These are phyloP conservation scores for Pocillopora verrucosa DNA, from an alignment of 64 coral and sea anemone genomes.

Conservation along the genomic window DNA sequence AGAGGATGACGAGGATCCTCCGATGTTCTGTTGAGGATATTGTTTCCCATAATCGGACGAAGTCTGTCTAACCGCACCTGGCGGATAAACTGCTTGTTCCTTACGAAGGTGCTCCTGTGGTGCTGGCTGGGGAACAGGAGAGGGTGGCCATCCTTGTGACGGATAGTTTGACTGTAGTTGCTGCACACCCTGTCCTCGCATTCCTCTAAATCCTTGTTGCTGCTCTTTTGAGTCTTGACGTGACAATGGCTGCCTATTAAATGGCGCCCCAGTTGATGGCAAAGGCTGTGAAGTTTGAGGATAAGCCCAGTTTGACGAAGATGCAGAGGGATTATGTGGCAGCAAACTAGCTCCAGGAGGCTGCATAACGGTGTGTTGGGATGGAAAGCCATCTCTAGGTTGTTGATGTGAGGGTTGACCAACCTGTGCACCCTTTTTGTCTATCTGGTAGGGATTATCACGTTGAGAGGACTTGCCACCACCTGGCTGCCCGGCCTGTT, in stretches of 20 bases:
- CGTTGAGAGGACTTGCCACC: neutral
- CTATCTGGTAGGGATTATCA: neutral
- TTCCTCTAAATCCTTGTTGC: neutral
- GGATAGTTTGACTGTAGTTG: neutral
- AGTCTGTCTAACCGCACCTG: neutral
- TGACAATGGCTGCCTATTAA: neutral
- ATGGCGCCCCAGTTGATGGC: neutral
- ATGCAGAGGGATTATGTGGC: neutral
- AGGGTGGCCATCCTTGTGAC: neutral
- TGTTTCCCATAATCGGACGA: constrained; percentile 9
- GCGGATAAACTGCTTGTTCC: constrained; percentile 1
- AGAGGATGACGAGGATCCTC: neutral
- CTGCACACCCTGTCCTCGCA: neutral
- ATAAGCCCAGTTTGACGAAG: neutral
- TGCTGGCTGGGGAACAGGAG: neutral
- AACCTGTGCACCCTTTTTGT: constrained; percentile 4
- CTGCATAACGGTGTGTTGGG: neutral
- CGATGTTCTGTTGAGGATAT: neutral
- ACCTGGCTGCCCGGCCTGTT: neutral
- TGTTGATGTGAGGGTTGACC: neutral
- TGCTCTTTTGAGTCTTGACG: constrained; percentile 7
- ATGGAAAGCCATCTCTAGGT: neutral
- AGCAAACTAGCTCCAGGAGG: neutral
- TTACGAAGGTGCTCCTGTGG: neutral
- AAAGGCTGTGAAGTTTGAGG: constrained; percentile 12